These are phyloP conservation scores for Chaetorhynchus papuensis DNA, from an alignment of 2,113 vertebrate species.

Conservation along the genomic window DNA sequence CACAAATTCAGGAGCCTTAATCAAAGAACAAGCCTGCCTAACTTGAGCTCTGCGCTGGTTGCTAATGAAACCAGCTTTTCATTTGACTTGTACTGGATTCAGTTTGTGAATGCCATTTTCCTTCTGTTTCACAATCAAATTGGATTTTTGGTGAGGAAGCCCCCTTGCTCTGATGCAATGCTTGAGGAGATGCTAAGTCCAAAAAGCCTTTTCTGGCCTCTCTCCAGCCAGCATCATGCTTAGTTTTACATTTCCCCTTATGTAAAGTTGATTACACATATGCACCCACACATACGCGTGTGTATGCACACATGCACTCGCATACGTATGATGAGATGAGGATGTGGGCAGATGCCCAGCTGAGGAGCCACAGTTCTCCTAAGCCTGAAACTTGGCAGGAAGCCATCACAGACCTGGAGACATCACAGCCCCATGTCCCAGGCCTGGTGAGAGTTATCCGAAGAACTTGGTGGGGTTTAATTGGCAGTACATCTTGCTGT, in stretches of 20 bases:
- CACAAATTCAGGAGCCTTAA: neutral
- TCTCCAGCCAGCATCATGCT: neutral
- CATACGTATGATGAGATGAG: neutral
- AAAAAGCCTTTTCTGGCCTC: neutral
- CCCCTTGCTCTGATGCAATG: neutral
- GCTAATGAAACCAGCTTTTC: neutral
- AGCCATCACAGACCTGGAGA: neutral
- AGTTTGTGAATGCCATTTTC: neutral
- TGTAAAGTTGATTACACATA: neutral
- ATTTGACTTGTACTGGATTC: neutral
- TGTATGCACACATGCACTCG: rapidly evolving
- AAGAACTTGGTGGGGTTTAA: neutral
- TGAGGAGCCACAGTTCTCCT: neutral
- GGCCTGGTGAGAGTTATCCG: rapidly evolving
- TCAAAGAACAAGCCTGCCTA: neutral
- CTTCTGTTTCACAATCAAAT: neutral
- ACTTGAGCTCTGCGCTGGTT: neutral
- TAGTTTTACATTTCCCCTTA: neutral
- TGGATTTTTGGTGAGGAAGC: neutral
- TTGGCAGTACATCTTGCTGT: neutral
- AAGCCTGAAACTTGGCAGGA: neutral
- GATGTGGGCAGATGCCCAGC: neutral
- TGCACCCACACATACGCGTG: rapidly evolving
- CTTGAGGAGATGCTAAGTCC: neutral
- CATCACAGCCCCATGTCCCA: rapidly evolving